Evolutionary conservation across 1,140 invertebrate species (phyloP).

Genomic region (Calephelis virginiensis): DNA sequence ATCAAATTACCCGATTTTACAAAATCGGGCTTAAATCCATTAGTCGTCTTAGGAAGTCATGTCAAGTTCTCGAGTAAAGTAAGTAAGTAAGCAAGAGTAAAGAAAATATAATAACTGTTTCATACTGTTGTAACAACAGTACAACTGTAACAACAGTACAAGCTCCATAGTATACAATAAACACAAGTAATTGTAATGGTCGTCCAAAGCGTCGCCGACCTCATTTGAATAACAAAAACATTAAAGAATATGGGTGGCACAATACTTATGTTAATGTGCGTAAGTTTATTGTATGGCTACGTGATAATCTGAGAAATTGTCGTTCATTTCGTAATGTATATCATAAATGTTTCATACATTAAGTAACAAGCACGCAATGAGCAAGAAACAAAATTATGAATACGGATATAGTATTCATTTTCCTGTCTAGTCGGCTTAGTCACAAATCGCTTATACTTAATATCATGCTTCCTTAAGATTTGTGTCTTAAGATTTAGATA

Average conservation of each 20-base stretch:
- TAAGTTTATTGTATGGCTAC: conserved; percentile 19
- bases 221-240: conserved; percentile 33
- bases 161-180: not conserved
- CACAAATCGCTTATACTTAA: no score
- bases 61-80: no score
- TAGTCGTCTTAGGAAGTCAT: no score
- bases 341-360: conserved; percentile 2
- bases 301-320: conserved; percentile 10
- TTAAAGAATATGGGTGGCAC: conserved; percentile 15
- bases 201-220: conserved; percentile 4
- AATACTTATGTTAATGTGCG: conserved; percentile 10
- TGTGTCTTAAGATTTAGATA: no score
- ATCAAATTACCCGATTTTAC: no score
- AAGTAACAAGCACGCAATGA: not conserved
- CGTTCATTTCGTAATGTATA: conserved; percentile 13
- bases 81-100: no score
- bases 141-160: not conserved
- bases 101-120: no score
- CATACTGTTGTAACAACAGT: not conserved
- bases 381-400: not conserved
- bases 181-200: conserved; percentile 13
- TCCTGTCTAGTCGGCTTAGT: no score
- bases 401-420: not conserved
- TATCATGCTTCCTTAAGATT: no score
- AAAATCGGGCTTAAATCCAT: no score